Base-by-base conservation (phyloP, 2,797 vertebrate genomes). In the Graptemys geographica region DNA sequence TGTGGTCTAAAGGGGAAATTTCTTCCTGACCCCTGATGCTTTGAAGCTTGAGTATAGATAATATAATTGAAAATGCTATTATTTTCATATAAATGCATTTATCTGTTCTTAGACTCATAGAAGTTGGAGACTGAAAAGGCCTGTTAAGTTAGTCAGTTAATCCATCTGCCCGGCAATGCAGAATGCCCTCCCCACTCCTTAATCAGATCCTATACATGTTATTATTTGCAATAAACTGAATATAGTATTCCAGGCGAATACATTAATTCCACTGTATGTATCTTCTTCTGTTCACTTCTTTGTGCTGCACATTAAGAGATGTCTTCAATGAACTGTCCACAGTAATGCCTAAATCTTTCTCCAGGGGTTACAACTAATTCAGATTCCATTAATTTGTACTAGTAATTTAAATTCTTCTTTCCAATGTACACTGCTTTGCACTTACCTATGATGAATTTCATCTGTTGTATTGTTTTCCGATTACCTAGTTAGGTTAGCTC, bases 361-460 rank as follows among this genome's bases (percentile, higher is more conserved):
- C 19, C n/a, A 37, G 72, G 6, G 25, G 15, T 3, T 79, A 19
- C 72, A 53, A 44, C 65, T 82, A 72, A 16, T 0, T 56, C n/a
- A 81, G 65, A 83, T 56, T 33, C 19, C 21, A 79, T 0, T 37
- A 12, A 57, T 59, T 79, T 41, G 80, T 84, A 59, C 5, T 81
- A 74, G 10, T 78, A 62, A 78, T 31, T 13, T 72, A 53, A 93
- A 62, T 49, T 79, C 37, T 91, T 90, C 65, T 52, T 91, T 94
- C 93, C 57, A 82, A 25, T 28, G 62, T 28, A 18, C 55, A 90
- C 86, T 74, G 78, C 82, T 91, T 83, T 90, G 82, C 47, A 2
- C 84, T 96, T 87, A 23, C 69, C n/a, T 91, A 81, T 56, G 86
- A 74, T 81, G 94, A 86, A 88, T 94, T 94, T 82, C 37, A 76